Evolutionary conservation across 2,113 vertebrate species (phyloP).

Genomic region (Bombycilla garrulus): DNA sequence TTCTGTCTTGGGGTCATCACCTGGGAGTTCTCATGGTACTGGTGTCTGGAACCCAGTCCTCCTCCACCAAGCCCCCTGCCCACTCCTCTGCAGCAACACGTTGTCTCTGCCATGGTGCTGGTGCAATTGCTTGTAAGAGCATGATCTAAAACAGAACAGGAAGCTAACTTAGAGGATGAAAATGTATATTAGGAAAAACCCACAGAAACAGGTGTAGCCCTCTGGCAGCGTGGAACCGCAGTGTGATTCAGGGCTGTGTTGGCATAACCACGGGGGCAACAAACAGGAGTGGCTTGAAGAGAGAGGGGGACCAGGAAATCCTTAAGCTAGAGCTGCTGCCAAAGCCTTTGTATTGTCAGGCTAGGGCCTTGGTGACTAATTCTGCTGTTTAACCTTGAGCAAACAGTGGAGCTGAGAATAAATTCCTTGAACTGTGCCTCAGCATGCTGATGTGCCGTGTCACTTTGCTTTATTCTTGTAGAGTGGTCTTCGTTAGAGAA

Average conservation of each 20-base stretch:
- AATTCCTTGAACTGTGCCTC: neutral
- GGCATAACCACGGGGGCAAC: neutral
- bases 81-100: accelerated
- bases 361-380: slow-evolving; percentile 26
- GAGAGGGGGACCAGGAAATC: slow-evolving; percentile 36
- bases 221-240: accelerated
- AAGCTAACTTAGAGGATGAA: neutral
- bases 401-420: neutral
- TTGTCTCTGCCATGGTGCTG: accelerated
- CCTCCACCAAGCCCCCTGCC: neutral
- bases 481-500: neutral
- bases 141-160: neutral
- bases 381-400: slow-evolving; percentile 23
- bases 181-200: neutral
- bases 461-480: neutral
- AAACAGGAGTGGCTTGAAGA: slow-evolving; percentile 14
- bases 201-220: neutral
- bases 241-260: neutral
- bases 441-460: accelerated
- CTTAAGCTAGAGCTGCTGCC: slow-evolving; percentile 17
- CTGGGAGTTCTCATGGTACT: accelerated
- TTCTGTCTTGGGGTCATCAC: neutral
- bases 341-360: slow-evolving; percentile 15
- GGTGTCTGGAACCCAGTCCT: neutral
- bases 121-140: neutral